Base-by-base conservation (phyloP, 1,140 invertebrate species). In the Drosophila virilis region DNA sequence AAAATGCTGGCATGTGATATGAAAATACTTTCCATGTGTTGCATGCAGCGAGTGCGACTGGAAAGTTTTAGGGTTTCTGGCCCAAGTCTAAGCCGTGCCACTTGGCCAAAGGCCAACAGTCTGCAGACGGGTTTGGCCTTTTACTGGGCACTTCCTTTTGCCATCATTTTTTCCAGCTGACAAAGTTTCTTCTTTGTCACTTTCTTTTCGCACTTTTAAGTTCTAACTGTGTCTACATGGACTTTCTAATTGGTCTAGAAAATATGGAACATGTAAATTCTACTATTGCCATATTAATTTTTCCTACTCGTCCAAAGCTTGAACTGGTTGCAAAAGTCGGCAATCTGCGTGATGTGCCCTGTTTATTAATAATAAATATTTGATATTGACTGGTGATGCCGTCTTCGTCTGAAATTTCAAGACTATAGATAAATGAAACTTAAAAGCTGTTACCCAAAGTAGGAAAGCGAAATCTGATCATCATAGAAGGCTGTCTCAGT, bases 1-100 rank as follows among this genome's bases (percentile, higher is more conserved):
- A 67, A 68, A 57, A 64, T 48, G 52, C 45, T 78, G 58, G 74
- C 59, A 43, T 43, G 22, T 78, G 58, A 57, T 52, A 50, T 42
- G 28, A 46, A 78, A 57, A 62, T 55, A 66, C 35, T 46, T 54
- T 52, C 32, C 51, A 65, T 12, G 57, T 33, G 42, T 43, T 42
- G 54, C 54, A 28, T 12, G 15, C 17, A 2, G 46, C 33, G 13
- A 13, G 33, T 28, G n/a, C 15, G 22, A 13, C 48, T 51, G 62
- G 51, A 55, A 66, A 46, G 42, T 55, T 45, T 66, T 66, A 55
- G 50, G 40, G 50, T 65, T 65, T 54, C 50, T 65, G 50, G 61
- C 61, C 32, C 61, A 65, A 65, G 61, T 35, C 50, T 54, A 65
- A 42, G 55, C 46, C 46, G 50, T 45, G 38, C 33, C 28, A 42